phyloP scores from a whole-genome alignment of 2,797 vertebrate species.

The Gallinago solitaria region DNA sequence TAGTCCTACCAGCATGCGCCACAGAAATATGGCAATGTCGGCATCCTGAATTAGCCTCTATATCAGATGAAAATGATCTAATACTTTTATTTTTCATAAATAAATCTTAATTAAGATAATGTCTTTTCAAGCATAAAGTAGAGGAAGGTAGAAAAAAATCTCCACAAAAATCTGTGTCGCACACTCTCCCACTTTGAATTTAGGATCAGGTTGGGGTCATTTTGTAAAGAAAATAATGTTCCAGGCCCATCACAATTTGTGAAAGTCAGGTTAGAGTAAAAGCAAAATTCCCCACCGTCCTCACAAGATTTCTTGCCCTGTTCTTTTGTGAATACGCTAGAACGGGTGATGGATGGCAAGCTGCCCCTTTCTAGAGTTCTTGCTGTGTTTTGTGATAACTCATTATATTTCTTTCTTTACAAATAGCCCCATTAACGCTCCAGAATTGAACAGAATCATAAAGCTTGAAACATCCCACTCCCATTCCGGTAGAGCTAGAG shows the following conservation, averaged over 20 bases:
- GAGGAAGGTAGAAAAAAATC: background rate
- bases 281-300: slow-evolving; percentile 68
- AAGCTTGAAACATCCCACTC: slow-evolving; percentile 75
- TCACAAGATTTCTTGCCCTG: slow-evolving; percentile 72
- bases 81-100: slow-evolving; percentile 47
- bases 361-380: slow-evolving; percentile 76
- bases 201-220: slow-evolving; percentile 25
- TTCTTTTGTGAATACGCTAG: slow-evolving; percentile 72
- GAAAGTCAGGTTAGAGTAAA: slow-evolving; percentile 62
- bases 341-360: slow-evolving; percentile 79
- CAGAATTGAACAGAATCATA: slow-evolving; percentile 76
- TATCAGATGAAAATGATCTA: slow-evolving; percentile 45
- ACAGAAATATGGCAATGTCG: slow-evolving; percentile 10
- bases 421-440: slow-evolving; percentile 82
- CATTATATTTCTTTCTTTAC: slow-evolving; percentile 84
- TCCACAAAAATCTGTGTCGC: background rate
- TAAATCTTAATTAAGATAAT: slow-evolving; percentile 63
- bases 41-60: slow-evolving; percentile 29
- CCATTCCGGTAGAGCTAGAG: slow-evolving; percentile 46
- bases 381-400: slow-evolving; percentile 83
- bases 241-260: slow-evolving; percentile 26
- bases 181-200: slow-evolving; percentile 9
- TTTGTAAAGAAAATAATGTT: slow-evolving; percentile 67
- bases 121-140: background rate
- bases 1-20: background rate